phyloP scores from a whole-genome alignment of 1,140 invertebrate genomes.

The Papilio glaucus region DNA sequence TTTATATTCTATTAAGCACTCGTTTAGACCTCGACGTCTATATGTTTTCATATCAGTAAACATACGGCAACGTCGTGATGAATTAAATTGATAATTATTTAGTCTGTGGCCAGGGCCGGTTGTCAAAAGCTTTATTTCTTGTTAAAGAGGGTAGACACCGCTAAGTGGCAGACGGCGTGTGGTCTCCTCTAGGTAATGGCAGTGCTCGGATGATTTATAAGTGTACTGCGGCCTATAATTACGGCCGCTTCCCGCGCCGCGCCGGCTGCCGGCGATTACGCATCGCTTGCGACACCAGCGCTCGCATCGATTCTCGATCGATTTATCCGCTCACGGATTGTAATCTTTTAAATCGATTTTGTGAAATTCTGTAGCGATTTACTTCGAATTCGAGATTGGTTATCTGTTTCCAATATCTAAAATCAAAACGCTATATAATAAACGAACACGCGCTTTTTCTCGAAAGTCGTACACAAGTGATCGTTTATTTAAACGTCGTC shows the following conservation, averaged over 20 bases:
- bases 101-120: neutral
- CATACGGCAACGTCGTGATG: neutral
- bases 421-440: slow-evolving; percentile 1
- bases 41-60: slow-evolving; percentile 2
- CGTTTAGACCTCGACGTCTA: neutral
- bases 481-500: neutral
- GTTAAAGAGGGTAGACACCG: slow-evolving; percentile 24
- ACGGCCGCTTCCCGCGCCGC: slow-evolving; percentile 14
- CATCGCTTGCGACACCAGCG: slow-evolving; percentile 19
- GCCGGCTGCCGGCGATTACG: slow-evolving; percentile 15
- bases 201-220: slow-evolving; percentile 26
- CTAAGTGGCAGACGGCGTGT: slow-evolving; percentile 28
- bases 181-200: slow-evolving; percentile 12
- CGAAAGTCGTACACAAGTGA: neutral
- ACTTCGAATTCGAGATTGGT: neutral
- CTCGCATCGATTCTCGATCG: neutral
- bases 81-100: slow-evolving; percentile 25
- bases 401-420: slow-evolving; percentile 16
- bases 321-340: slow-evolving; percentile 17
- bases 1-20: neutral
- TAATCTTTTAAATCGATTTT: slow-evolving; percentile 25
- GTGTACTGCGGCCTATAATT: slow-evolving; percentile 15
- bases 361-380: slow-evolving; percentile 10
- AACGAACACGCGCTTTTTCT: slow-evolving; percentile 6
- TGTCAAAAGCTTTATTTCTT: slow-evolving; percentile 32